Base-by-base conservation (phyloP, 2,888 invertebrate species). In the Leptopilina syphax region DNA sequence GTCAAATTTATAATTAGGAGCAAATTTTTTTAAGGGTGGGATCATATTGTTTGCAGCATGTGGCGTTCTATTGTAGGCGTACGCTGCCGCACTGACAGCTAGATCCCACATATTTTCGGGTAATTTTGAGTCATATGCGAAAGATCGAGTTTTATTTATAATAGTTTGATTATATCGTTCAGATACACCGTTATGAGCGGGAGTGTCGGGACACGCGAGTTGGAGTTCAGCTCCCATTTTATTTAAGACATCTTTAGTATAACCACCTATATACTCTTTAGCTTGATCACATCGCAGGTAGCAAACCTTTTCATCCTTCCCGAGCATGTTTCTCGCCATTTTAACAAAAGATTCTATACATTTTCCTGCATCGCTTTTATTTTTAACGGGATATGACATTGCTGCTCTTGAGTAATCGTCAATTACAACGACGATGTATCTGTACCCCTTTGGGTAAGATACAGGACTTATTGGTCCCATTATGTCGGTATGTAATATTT, bases 371-470 rank as follows among this genome's bases (percentile, higher is more conserved):
- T 77, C 77, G 10, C 9, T 77, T 81, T 84, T 85, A 54, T 65
- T 81, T 82, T 82, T 83, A 13, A 85, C 79, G 1, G 83, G 47
- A 81, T 83, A 86, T n/a, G 80, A 77, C 77, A 63, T 81, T 1
- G 85, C 85, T 50, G 80, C 80, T 50, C 84, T 81, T 18, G 83
- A 85, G 73, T 77, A 83, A 76, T 83, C 82, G 68, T 85, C 84
- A 50, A 83, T 34, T 63, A 85, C 81, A 4, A 79, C 80, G 41
- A 65, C 76, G 50, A 86, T 84, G 27, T 63, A 78, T 85, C 81
- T 63, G 80, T 77, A 70, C 73, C 67, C 27, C 47, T 68, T 79
- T 65, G 63, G 82, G 85, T 83, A 41, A 24, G 41, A 27, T 27
- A 27, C 27, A 12, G 82, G 83, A 13, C 77, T 82, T 9, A 86